Evolutionary conservation across 1,140 invertebrate genomes (phyloP).

Genomic region (Mizuhopecten yessoensis): DNA sequence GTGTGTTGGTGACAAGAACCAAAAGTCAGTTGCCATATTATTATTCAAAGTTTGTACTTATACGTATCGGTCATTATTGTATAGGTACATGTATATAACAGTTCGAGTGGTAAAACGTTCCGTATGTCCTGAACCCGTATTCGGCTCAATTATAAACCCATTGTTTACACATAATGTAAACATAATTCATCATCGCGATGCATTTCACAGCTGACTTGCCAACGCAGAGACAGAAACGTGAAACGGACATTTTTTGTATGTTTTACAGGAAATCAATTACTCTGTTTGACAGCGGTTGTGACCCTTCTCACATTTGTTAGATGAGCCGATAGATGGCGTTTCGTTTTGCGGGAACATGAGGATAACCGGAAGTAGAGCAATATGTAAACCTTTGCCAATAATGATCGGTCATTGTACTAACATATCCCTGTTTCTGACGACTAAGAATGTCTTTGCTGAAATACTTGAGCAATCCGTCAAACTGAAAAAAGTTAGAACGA

Average conservation of each 20-base stretch:
- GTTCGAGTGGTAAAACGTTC: neutral
- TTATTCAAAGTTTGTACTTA: too few relatives aligned
- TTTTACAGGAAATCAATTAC: neutral
- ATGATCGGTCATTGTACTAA: too few relatives aligned
- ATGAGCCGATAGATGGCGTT: neutral
- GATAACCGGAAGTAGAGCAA: neutral
- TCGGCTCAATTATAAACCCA: neutral
- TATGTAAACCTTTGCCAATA: too few relatives aligned
- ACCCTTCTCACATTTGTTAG: neutral
- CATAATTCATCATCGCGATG: neutral
- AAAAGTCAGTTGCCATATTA: too few relatives aligned
- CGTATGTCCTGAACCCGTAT: neutral
- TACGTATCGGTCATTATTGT: too few relatives aligned
- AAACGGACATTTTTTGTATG: neutral
- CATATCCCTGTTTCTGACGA: too few relatives aligned
- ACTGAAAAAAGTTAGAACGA: too few relatives aligned
- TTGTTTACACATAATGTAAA: neutral
- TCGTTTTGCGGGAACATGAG: neutral
- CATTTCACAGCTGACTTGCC: neutral
- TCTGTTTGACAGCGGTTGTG: neutral
- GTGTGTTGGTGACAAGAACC: too few relatives aligned
- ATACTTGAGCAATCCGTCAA: too few relatives aligned
- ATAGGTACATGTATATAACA: neutral
- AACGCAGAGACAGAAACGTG: neutral
- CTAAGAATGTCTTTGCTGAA: too few relatives aligned